Conservation (phyloP, 1,140 invertebrate species). For the Apis dorsata region DNA sequence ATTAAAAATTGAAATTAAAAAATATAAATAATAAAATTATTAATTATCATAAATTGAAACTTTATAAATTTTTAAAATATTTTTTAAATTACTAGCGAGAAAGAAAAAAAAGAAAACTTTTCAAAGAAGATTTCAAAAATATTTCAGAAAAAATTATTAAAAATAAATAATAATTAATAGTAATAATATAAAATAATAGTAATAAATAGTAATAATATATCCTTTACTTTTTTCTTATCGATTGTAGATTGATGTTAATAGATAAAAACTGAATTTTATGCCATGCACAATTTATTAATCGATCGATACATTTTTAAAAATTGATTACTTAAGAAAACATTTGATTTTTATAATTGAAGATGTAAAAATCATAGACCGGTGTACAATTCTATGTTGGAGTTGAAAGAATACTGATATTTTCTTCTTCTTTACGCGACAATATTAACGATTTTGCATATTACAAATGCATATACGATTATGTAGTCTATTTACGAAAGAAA, state of each 20-base stretch:
- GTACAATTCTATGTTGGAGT: conserved; percentile 53
- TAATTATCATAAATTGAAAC: background rate
- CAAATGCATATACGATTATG: conserved; percentile 37
- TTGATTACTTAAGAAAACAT: conserved; percentile 61
- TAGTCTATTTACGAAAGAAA: conserved; percentile 29
- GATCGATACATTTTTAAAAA: conserved; percentile 66
- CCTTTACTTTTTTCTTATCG: background rate
- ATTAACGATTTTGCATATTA: conserved; percentile 41
- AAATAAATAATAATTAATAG: background rate
- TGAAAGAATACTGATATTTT: conserved; percentile 59
- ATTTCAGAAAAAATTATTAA: background rate
- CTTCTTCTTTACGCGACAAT: conserved; percentile 21
- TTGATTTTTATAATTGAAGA: conserved; percentile 60
- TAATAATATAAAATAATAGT: too few species aligned
- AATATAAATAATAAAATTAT: conserved; percentile 4
- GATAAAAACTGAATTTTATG: conserved; percentile 31
- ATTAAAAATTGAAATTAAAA: background rate
- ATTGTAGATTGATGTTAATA: background rate
- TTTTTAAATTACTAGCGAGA: background rate
- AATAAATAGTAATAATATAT: background rate
- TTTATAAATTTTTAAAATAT: background rate
- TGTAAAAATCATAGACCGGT: conserved; percentile 59
- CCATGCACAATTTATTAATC: conserved; percentile 66
- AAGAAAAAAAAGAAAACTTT: too few species aligned
- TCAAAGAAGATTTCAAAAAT: background rate